Base-by-base conservation (phyloP, 1,140 invertebrate genomes). In the Ridgeia piscesae region DNA sequence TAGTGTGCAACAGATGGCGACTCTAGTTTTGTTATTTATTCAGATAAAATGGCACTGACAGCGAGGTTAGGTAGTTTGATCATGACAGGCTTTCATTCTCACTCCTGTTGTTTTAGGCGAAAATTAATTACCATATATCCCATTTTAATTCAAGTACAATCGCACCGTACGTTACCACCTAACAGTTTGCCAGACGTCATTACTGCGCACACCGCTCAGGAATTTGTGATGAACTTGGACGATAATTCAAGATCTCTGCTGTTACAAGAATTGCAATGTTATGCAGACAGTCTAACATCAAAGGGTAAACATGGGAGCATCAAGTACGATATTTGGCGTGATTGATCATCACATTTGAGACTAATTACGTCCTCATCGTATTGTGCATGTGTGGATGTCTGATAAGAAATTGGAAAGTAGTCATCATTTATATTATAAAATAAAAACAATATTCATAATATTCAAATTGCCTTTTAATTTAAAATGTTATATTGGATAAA, bases 231-330 rank as follows among this genome's bases (percentile, higher is more conserved):
- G 58, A 9, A 21, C 58, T 21, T 77, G 58, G 58, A 77, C 58
- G 58, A 77, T 77, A 77, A 77, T 77, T 77, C 58, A 77, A 77
- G 58, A 77, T 77, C 58, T 77, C 27, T 77, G 58, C 58, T 77
- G 14, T 77, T 77, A 77, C 14, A 77, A 77, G 58, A 77, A 77
- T 21, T 77, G 11, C 58, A 77, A 31, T 77, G 11, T 77, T 77
- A 21, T 21, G 58, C 58, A 77, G 58, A 77, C 8, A 77, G 58
- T 77, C 58, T 21, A 17, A 77, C 11, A 77, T 77, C 58, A 77
- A 77, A 77, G 58, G 58, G 58, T 77, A 77, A 77, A 77, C 58
- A 77, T 77, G 58, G 58, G 58, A 77, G 58, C 11, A 77, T 27
- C 58, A 77, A 77, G 58, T 77, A 31, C 58, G 58, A 77, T 31